These are phyloP conservation scores for Germaria angustata DNA, from an alignment of 2,888 invertebrate genomes.

Conservation along the genomic window DNA sequence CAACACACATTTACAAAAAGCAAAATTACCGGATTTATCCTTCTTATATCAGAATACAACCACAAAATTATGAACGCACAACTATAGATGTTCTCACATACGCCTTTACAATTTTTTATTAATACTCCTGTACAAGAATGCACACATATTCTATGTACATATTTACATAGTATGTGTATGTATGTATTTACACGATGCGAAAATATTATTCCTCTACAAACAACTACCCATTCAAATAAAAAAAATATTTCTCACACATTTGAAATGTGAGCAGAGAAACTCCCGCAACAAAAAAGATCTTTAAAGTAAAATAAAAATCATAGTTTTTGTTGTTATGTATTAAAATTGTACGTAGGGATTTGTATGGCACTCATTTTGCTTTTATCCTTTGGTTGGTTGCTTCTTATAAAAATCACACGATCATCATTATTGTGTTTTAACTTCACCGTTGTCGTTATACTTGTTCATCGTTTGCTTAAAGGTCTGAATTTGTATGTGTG, in stretches of 20 bases:
- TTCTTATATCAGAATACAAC: constrained; percentile 4
- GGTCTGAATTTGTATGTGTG: neutral
- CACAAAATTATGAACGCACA: constrained; percentile 2
- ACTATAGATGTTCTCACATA: constrained; percentile 61
- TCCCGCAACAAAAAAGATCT: constrained; percentile 50
- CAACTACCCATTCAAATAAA: neutral
- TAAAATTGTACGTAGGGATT: constrained; percentile 2
- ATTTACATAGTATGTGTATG: neutral
- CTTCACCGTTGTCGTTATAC: neutral
- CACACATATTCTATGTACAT: too few species aligned
- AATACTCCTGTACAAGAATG: neutral
- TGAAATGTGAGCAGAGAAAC: constrained; percentile 64
- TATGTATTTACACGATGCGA: constrained; percentile 15
- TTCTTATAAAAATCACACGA: constrained; percentile 60
- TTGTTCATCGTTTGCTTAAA: neutral
- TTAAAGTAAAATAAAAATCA: constrained; percentile 35
- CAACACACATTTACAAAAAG: neutral
- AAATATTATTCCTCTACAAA: constrained; percentile 2
- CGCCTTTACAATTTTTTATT: constrained; percentile 41
- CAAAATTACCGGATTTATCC: constrained; percentile 40
- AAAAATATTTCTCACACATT: constrained; percentile 63
- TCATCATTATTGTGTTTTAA: constrained; percentile 50
- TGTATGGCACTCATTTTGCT: constrained; percentile 8
- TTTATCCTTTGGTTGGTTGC: constrained; percentile 51
- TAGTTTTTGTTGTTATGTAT: constrained; percentile 51